These are phyloP conservation scores for Philopedon plagiatum DNA, from an alignment of 2,888 invertebrate genomes.

Conservation along the genomic window DNA sequence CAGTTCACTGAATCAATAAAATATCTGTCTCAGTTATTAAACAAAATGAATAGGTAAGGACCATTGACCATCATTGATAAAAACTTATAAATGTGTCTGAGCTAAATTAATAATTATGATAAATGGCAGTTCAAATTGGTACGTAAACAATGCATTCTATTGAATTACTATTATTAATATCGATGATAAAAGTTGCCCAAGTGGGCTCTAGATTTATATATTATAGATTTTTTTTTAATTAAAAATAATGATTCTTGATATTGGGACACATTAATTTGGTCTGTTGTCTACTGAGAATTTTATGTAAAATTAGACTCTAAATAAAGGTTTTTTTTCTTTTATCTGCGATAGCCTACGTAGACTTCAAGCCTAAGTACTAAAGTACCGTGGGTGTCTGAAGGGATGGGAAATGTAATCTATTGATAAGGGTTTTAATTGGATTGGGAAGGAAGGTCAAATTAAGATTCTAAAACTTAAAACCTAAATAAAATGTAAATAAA, in stretches of 20 bases:
- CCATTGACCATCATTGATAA: slow-evolving; percentile 1
- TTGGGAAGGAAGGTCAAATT: too few species aligned
- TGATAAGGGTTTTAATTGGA: too few species aligned
- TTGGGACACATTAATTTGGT: background rate
- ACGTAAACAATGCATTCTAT: background rate
- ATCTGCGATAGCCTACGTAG: too few species aligned
- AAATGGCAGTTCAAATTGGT: slow-evolving; percentile 7
- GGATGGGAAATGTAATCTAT: too few species aligned
- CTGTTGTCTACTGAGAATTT: background rate
- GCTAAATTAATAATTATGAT: slow-evolving; percentile 18
- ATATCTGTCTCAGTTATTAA: slow-evolving; percentile 1
- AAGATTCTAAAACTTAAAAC: too few species aligned
- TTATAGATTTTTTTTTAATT: background rate
- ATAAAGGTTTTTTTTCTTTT: too few species aligned
- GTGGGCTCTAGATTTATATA: background rate
- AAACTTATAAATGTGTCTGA: slow-evolving; percentile 4
- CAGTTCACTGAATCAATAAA: background rate
- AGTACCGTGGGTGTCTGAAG: too few species aligned
- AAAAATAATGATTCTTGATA: background rate
- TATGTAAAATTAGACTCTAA: too few species aligned
- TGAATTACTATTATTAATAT: slow-evolving; percentile 24
- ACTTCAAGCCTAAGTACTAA: too few species aligned
- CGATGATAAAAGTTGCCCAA: slow-evolving; percentile 11
- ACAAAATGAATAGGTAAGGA: background rate
- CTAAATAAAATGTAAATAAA: too few species aligned